These are phyloP conservation scores for Dicycla oo DNA, from an alignment of 2,888 invertebrate genomes.

Conservation along the genomic window DNA sequence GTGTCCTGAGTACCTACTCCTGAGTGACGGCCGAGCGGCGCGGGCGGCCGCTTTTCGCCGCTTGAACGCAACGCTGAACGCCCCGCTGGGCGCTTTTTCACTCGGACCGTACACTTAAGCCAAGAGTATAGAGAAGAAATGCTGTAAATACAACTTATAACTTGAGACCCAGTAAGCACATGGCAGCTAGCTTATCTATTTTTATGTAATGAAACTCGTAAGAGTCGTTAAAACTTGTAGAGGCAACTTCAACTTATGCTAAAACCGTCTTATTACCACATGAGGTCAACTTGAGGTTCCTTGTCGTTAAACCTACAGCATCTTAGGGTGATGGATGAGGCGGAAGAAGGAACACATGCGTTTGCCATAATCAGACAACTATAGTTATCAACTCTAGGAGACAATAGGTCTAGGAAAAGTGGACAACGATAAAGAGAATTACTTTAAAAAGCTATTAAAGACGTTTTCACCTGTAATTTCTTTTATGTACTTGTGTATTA, in stretches of 20 bases:
- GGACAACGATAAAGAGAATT: slow-evolving; percentile 11
- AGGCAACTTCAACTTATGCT: slow-evolving; percentile 5
- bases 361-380: slow-evolving; percentile 14
- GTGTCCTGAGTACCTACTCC: too few relatives aligned
- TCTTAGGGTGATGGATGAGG: not conserved
- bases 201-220: slow-evolving; percentile 5
- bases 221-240: slow-evolving; percentile 10
- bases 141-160: too few relatives aligned
- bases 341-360: not conserved
- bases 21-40: too few relatives aligned
- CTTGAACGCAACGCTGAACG: too few relatives aligned
- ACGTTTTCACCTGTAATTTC: slow-evolving; percentile 20
- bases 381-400: not conserved
- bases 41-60: too few relatives aligned
- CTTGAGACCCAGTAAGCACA: not conserved
- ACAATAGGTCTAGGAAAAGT: slow-evolving; percentile 15
- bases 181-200: not conserved
- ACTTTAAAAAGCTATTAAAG: slow-evolving; percentile 6
- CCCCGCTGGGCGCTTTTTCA: too few relatives aligned
- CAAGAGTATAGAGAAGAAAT: too few relatives aligned
- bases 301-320: not conserved
- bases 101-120: too few relatives aligned
- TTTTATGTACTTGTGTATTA: slow-evolving; percentile 35
- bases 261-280: slow-evolving; percentile 4
- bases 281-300: slow-evolving; percentile 1